phyloP scores from a whole-genome alignment of 1,140 invertebrate genomes.

The Diabrotica virgifera region DNA sequence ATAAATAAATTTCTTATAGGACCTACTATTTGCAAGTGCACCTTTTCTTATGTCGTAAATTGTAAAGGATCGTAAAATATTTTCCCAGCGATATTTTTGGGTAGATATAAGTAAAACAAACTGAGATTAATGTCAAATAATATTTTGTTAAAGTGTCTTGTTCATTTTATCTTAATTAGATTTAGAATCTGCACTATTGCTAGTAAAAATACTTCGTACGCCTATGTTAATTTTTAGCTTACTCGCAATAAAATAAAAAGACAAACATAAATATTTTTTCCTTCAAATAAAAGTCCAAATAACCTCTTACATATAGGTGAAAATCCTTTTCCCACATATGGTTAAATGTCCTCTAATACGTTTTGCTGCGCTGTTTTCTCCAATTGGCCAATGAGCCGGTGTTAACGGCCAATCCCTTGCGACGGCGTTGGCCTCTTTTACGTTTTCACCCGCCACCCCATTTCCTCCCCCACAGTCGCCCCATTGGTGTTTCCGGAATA shows the following conservation, averaged over 20 bases:
- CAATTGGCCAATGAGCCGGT: conserved; percentile 33
- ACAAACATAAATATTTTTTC: neutral
- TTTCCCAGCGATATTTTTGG: too few species aligned
- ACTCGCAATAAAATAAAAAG: neutral
- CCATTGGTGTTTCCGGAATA: conserved; percentile 35
- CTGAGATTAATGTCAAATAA: too few species aligned
- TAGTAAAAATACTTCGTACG: neutral
- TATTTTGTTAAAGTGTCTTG: too few species aligned
- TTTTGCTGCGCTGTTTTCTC: conserved; percentile 21
- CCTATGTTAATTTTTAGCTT: neutral
- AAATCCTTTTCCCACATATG: neutral
- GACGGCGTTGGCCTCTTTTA: conserved; percentile 34
- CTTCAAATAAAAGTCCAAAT: neutral
- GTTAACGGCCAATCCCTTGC: conserved; percentile 38
- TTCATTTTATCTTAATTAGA: too few species aligned
- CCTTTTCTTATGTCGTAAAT: too few species aligned
- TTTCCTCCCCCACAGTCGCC: conserved; percentile 11
- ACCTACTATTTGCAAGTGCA: too few species aligned
- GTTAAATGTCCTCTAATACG: conserved; percentile 23
- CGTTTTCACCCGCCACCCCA: conserved; percentile 17
- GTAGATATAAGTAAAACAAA: too few species aligned
- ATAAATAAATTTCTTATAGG: too few species aligned
- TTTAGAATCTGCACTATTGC: too few species aligned
- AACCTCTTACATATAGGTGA: neutral
- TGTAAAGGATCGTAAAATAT: too few species aligned